Conservation (phyloP, 1,140 invertebrate genomes). For the Monomorium pharaonis region DNA sequence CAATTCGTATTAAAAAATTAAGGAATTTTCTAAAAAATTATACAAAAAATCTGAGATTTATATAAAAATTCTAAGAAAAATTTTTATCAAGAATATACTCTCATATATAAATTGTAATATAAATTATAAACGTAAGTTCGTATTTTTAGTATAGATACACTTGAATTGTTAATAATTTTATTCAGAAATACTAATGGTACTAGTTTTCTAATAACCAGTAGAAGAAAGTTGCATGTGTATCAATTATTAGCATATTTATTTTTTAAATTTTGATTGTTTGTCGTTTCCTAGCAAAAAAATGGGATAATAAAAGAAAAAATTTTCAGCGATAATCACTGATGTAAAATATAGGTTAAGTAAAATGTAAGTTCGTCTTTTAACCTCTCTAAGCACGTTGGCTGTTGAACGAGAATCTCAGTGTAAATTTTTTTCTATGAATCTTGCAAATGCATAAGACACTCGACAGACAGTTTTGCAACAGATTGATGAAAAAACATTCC, state of each 20-base stretch:
- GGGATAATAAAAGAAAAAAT: background rate
- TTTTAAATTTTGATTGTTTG: background rate
- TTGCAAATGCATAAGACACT: background rate
- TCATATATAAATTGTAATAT: background rate
- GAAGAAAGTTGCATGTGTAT: background rate
- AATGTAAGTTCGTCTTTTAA: background rate
- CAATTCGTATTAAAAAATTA: too few species aligned
- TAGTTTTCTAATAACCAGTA: background rate
- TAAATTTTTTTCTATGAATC: background rate
- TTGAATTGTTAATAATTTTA: too few species aligned
- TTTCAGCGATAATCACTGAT: background rate
- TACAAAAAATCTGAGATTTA: too few species aligned
- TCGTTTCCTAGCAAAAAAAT: background rate
- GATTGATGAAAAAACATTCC: background rate
- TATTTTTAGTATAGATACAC: background rate
- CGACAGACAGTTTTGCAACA: background rate
- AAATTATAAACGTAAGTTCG: background rate
- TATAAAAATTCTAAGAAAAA: too few species aligned
- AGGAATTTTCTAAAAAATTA: too few species aligned
- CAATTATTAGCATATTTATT: background rate
- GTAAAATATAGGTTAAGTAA: background rate
- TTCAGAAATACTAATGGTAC: background rate
- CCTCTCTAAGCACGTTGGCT: background rate
- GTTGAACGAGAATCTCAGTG: background rate
- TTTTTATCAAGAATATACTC: background rate